Base-by-base conservation (phyloP, 2,113 vertebrate genomes). In the Garra rufa region DNA sequence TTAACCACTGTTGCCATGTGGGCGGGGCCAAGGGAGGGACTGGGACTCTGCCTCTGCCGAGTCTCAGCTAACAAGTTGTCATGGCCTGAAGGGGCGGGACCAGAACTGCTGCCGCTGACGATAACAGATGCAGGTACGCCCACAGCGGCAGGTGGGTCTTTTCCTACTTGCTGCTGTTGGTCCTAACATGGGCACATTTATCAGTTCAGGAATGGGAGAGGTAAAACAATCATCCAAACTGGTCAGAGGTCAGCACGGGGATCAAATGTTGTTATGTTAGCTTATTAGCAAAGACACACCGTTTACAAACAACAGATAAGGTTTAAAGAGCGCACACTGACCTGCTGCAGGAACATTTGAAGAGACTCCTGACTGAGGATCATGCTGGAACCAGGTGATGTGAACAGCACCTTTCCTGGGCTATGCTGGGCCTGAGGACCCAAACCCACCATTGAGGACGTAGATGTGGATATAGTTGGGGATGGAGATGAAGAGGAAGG, bases 281-380 rank as follows among this genome's bases (percentile, higher is more conserved):
- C 76, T 89, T 84, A 80, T 87, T 44, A 86, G 69, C 85, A 77
- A 90, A 85, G 87, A 85, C 90, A 90, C 91, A 91, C 78, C 69
- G 78, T 88, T 83, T 59, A 63, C 82, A 81, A 84, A 86, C 41
- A 9, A 17, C 73, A 63, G 43, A 81, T 57, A 9, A 46, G 65
- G 28, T 4, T 63, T 28, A 55, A 28, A 81, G 24, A 44, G 30
- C 52, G 78, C 41, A 82, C 59, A 91, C 93, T 93, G 93, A 96
- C 97, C 97, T 99, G 97, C 84, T 98, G 97, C 55, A 99, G 94
- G 92, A 99, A 97, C 96, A 99, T 96, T 89, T 97, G 97, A 85
- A 98, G 93, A 85, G 96, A 95, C 81, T 99, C 97, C 89, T 96
- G 97, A 92, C 93, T 96, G 85, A 98, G 90, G 90, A 97, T 94